Conservation (phyloP, 2,113 vertebrate genomes). For the Aspiorhynchus laticeps region DNA sequence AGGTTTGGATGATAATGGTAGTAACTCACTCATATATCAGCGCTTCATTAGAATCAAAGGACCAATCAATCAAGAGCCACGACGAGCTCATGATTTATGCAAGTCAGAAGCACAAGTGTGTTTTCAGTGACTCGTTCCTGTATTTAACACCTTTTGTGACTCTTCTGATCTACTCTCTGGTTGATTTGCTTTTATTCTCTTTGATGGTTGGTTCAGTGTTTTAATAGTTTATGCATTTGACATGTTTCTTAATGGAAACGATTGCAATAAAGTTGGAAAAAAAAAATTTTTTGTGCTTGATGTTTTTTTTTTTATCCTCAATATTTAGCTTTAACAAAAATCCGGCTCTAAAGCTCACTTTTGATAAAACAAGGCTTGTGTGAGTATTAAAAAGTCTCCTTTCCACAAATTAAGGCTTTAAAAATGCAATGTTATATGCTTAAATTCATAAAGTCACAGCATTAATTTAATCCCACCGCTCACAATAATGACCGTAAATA, state of each 20-base stretch:
- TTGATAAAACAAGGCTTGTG: no score
- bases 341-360: no score
- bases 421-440: no score
- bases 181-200: not conserved
- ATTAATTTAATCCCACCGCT: no score
- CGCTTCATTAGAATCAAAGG: not conserved
- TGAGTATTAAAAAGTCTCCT: no score
- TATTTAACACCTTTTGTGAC: not conserved
- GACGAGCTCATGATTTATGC: not conserved
- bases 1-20: not conserved
- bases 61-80: not conserved
- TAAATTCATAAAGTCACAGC: no score
- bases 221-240: not conserved
- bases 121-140: not conserved
- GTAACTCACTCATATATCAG: not conserved
- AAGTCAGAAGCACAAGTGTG: not conserved
- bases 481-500: no score
- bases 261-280: conserved; percentile 30
- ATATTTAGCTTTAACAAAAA: not conserved
- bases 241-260: not conserved
- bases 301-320: no score
- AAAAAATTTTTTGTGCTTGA: not conserved
- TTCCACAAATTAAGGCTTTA: no score
- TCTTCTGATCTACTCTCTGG: not conserved
- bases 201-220: not conserved